These are phyloP conservation scores for Drosophila picticornis DNA, from an alignment of 2,888 invertebrate species.

Conservation along the genomic window DNA sequence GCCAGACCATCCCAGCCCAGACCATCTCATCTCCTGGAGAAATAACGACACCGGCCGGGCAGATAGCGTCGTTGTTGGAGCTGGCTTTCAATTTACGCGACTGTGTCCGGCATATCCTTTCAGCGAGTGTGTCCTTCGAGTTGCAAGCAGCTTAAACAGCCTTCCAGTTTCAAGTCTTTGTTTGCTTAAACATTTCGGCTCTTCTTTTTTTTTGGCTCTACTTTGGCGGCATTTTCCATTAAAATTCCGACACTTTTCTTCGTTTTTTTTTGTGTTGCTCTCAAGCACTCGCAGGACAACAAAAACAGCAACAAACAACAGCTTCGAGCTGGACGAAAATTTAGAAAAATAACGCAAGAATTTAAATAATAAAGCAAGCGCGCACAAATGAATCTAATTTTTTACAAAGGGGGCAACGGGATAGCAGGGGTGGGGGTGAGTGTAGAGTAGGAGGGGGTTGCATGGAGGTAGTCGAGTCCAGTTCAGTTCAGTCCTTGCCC, in stretches of 20 bases:
- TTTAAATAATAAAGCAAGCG: slow-evolving; percentile 82
- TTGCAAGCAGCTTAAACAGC: slow-evolving; percentile 72
- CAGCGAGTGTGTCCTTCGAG: slow-evolving; percentile 69
- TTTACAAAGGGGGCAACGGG: slow-evolving; percentile 73
- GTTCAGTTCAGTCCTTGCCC: slow-evolving; percentile 14
- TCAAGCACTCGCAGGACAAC: slow-evolving; percentile 31
- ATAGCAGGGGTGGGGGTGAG: slow-evolving; percentile 17
- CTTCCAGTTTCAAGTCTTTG: slow-evolving; percentile 62
- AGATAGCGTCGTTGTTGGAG: slow-evolving; percentile 46
- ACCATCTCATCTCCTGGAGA: slow-evolving; percentile 1
- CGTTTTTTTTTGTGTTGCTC: slow-evolving; percentile 3
- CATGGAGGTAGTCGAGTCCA: background rate
- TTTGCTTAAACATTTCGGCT: slow-evolving; percentile 69
- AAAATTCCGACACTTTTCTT: slow-evolving; percentile 81
- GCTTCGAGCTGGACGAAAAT: slow-evolving; percentile 58
- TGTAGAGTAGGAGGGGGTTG: background rate
- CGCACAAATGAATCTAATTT: slow-evolving; percentile 82
- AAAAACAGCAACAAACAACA: slow-evolving; percentile 28
- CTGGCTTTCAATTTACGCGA: slow-evolving; percentile 76
- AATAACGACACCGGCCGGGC: slow-evolving; percentile 55
- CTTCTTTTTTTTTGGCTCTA: slow-evolving; percentile 36
- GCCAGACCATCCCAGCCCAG: background rate
- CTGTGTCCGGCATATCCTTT: slow-evolving; percentile 71
- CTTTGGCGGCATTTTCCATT: slow-evolving; percentile 83
- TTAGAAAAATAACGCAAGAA: slow-evolving; percentile 79